Evolutionary conservation across 2,797 vertebrate genomes (phyloP).

Genomic region (Poecilia velifera): DNA sequence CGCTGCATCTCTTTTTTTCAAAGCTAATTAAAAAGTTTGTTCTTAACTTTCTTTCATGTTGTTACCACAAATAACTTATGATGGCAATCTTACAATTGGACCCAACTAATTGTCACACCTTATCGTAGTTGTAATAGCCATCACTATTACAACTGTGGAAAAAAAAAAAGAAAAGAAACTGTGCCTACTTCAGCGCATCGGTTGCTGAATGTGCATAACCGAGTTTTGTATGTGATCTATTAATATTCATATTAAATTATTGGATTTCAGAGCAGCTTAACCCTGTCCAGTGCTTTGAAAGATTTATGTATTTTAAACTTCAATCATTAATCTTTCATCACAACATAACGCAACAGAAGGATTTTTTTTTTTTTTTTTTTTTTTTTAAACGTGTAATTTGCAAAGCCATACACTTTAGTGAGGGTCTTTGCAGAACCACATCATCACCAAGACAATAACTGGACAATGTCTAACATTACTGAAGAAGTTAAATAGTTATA

Average conservation of each 20-base stretch:
- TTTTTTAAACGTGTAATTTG: slow-evolving; percentile 36
- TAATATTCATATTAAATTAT: slow-evolving; percentile 56
- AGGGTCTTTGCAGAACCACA: slow-evolving; percentile 35
- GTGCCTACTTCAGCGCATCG: slow-evolving; percentile 6
- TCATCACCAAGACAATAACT: slow-evolving; percentile 22
- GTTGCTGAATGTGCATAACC: slow-evolving; percentile 11
- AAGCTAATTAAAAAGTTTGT: slow-evolving; percentile 32
- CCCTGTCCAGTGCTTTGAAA: slow-evolving; percentile 61
- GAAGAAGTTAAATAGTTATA: background rate
- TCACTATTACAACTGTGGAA: slow-evolving; percentile 1
- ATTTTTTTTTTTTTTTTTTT: slow-evolving; percentile 11
- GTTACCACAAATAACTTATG: slow-evolving; percentile 8
- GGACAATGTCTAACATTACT: slow-evolving; percentile 10
- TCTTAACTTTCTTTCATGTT: slow-evolving; percentile 22
- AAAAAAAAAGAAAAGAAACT: background rate
- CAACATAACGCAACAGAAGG: slow-evolving; percentile 47
- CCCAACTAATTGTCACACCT: slow-evolving; percentile 11
- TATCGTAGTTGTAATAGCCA: slow-evolving; percentile 14
- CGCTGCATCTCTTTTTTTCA: slow-evolving; percentile 28
- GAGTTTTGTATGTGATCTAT: slow-evolving; percentile 21
- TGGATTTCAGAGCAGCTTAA: slow-evolving; percentile 64
- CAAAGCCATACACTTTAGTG: slow-evolving; percentile 46
- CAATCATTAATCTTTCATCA: slow-evolving; percentile 72
- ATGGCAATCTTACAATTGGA: slow-evolving; percentile 6
- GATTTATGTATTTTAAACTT: slow-evolving; percentile 72